A percentile compares a stretch with the other conserved stretches of the same genome.
These are phyloP conservation scores for Alectoris magna DNA, from an alignment of 2,797 vertebrate genomes.

Conservation along the genomic window DNA sequence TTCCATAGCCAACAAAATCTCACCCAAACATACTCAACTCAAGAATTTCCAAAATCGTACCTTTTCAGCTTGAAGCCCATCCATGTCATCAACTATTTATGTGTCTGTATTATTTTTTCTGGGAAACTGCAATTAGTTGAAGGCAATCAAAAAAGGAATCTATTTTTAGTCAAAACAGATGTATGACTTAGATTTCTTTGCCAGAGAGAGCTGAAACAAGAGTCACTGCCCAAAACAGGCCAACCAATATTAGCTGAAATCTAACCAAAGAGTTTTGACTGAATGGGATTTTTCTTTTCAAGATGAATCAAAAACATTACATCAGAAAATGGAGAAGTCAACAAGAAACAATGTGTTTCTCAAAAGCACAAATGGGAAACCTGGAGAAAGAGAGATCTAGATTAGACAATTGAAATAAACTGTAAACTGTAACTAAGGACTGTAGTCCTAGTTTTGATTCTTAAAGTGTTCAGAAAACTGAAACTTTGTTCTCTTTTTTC, in stretches of 20 bases:
- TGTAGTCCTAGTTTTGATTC: background rate
- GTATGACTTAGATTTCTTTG: background rate
- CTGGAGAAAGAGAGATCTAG: background rate
- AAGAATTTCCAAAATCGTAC: background rate
- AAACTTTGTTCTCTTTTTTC: background rate
- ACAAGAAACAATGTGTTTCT: background rate
- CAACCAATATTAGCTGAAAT: background rate
- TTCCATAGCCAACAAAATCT: background rate
- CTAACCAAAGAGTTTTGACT: background rate
- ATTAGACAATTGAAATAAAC: background rate
- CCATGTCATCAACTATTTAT: background rate
- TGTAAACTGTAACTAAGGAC: background rate
- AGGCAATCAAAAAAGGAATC: background rate
- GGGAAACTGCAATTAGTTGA: background rate
- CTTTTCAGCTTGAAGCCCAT: background rate
- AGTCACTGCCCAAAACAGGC: background rate
- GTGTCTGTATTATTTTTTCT: background rate
- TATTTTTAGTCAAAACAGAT: background rate
- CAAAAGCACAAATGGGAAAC: background rate
- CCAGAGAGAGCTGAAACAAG: background rate
- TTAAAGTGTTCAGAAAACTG: background rate
- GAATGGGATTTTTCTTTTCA: background rate
- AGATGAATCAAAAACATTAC: background rate
- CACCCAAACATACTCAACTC: background rate
- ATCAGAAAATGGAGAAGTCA: background rate